Base-by-base conservation (phyloP, 2,113 vertebrate species). In the Tachycineta bicolor region DNA sequence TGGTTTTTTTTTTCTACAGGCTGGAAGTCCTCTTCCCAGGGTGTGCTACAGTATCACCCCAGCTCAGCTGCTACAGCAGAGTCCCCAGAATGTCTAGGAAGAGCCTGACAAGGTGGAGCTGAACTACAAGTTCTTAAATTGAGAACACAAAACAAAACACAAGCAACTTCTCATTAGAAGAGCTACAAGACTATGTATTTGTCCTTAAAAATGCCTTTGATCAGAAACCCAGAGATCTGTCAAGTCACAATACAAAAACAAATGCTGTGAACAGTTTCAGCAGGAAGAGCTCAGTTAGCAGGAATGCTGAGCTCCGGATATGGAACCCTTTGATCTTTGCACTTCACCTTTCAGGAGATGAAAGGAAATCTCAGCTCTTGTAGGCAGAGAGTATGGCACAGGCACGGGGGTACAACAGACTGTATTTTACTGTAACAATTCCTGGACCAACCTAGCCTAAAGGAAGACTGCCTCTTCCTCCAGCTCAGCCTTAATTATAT, bases 241-340 rank as follows among this genome's bases (percentile, higher is more conserved):
- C 83, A 94, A 95, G 70, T 84, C 64, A 89, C 73, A 94, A 59
- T 3, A 93, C 16, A 90, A 92, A 95, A 94, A 96, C 83, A 97
- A 96, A 75, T 68, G 94, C 95, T 95, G 89, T 83, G 73, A 94
- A 92, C 64, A 60, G 91, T 17, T 90, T 15, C 0, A 92, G 93
- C 94, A 97, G 96, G 96, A 96, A 96, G 91, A 94, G 87, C 94
- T 90, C 94, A n/a, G 79, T 53, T 77, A 29, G 64, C 83, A 90
- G 94, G 79, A 96, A 92, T 50, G 63, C 52, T 24, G 37, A 17
- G 76, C 76, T 93, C 95, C 89, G 60, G 95, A 90, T 95, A 56
- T 23, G 5, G 12, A 74, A 17, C 81, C 21, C 95, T 97, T 97
- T 97, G 96, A 97, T 96, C 89, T 94, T 71, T 75, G 73, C 69